Base-by-base conservation (phyloP, 2,888 invertebrate species). In the Hirtodrosophila alboralis region DNA sequence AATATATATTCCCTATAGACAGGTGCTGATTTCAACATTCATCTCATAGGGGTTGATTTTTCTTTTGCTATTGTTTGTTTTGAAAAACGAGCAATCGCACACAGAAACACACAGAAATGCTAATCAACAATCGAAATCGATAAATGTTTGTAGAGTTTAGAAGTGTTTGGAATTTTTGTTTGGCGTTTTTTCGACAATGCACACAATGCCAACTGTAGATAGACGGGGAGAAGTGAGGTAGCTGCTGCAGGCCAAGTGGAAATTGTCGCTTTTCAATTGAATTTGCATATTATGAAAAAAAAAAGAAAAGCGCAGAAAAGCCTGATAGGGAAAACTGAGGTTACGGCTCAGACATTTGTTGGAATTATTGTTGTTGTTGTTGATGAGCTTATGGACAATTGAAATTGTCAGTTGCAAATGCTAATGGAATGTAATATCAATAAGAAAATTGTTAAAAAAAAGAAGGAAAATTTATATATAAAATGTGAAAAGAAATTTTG, bases 201-300 rank as follows among this genome's bases (percentile, higher is more conserved):
- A 45, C 37, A 59, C 53, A 70, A 68, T 52, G 13, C 8, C 8
- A 30, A 14, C 18, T 27, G 34, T 48, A 41, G 41, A 14, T 36
- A 27, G 1, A 12, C 4, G 10, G 41, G 18, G 41, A 27, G 1
- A 12, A 7, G 10, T n/a, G 12, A 12, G 16, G 9, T n/a, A n/a
- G n/a, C 4, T 26, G 16, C 2, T 48, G 31, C 27, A 16, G 43
- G 59, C 48, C 60, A 30, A 49, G 57, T n/a, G 54, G 67, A 67
- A 51, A 61, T 75, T 79, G 75, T 83, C 79, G 79, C 75, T 61
- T 69, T 79, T 61, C 57, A 65, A n/a, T 73, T 53, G 54, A 48
- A 78, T 78, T 78, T 78, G 80, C 78, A 78, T 78, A 83, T 79
- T 73, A 77, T 81, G 79, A n/a, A n/a, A n/a, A n/a, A n/a, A n/a